A percentile compares a stretch with the other conserved stretches of the same genome.
Evolutionary conservation across 2,797 vertebrate genomes (phyloP).

Genomic region (Galaxias olidus): DNA sequence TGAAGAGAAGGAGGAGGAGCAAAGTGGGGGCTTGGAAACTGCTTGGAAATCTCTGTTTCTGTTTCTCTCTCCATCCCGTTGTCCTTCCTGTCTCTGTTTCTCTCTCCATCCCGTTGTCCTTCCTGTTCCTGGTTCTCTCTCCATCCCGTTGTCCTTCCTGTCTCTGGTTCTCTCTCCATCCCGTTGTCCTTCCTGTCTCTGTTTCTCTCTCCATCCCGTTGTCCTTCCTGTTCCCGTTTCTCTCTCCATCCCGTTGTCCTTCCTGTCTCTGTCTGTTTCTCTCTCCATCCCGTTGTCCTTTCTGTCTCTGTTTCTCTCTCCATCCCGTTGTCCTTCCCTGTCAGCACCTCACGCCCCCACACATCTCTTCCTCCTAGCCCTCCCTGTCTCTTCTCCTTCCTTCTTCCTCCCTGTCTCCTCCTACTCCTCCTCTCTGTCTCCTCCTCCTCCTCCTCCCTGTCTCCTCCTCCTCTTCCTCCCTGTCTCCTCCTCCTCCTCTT

Average conservation of each 20-base stretch:
- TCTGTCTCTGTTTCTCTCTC: not conserved
- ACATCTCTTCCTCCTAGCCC: constrained; percentile 1
- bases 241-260: not conserved
- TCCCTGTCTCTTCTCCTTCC: not conserved
- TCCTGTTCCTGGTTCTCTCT: constrained; percentile 12
- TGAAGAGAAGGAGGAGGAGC: too few relatives aligned
- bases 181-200: not conserved
- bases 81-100: not conserved
- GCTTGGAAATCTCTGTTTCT: too few relatives aligned
- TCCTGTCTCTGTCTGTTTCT: constrained; percentile 8
- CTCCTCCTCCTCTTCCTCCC: not conserved
- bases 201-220: not conserved
- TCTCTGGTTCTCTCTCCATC: too few relatives aligned
- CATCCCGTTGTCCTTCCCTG: constrained; percentile 9
- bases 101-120: not conserved
- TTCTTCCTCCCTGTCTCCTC: not conserved
- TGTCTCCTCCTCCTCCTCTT: not conserved
- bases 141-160: too few relatives aligned
- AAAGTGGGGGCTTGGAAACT: too few relatives aligned
- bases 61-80: not conserved
- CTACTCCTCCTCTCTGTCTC: not conserved
- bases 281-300: constrained; percentile 4
- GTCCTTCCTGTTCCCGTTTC: not conserved
- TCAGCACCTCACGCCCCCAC: too few relatives aligned
- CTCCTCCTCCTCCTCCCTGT: not conserved